Conservation (phyloP, 2,797 vertebrate genomes). For the Danio aesculapii region DNA sequence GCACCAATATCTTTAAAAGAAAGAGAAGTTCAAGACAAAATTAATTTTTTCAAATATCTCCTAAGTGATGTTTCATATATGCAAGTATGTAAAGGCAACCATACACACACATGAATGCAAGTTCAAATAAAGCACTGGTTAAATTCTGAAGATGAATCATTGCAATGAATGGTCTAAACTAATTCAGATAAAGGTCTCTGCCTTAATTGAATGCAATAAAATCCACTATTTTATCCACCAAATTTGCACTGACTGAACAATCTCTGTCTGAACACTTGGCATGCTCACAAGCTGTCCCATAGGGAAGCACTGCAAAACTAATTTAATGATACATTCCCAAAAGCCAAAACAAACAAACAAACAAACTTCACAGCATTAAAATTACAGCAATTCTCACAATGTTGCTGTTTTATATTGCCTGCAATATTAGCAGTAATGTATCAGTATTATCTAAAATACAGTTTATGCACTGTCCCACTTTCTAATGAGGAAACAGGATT, state of each 20-base stretch:
- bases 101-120: too few relatives aligned
- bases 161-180: background rate
- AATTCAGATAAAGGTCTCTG: background rate
- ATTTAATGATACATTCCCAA: background rate
- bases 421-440: background rate
- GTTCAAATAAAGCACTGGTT: background rate
- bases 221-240: background rate
- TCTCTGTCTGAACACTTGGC: background rate
- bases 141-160: background rate
- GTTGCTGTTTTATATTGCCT: background rate
- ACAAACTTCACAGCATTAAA: background rate
- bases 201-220: background rate
- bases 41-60: too few relatives aligned
- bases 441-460: background rate
- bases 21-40: too few relatives aligned
- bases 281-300: background rate
- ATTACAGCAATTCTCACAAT: background rate
- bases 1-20: too few relatives aligned
- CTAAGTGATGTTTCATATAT: too few relatives aligned
- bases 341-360: background rate
- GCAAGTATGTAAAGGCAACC: too few relatives aligned
- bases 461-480: background rate
- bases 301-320: background rate
- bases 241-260: background rate
- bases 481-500: slow-evolving; percentile 5